Conservation (phyloP, 2,113 vertebrate species). For the Leucosticte australis region DNA sequence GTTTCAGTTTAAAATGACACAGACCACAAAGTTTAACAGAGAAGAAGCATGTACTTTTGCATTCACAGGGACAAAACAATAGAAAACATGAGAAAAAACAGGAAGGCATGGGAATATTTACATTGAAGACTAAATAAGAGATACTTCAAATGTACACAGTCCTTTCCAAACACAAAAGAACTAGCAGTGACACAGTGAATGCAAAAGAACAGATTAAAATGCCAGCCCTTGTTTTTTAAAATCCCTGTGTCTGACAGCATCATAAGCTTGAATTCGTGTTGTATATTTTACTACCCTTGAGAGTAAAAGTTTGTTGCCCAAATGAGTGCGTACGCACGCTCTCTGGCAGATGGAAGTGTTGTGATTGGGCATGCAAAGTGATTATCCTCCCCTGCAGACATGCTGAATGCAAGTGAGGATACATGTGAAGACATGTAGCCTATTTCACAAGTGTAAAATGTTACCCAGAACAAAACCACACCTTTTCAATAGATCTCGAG, state of each 20-base stretch:
- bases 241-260: neutral
- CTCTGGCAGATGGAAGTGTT: neutral
- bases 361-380: neutral
- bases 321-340: accelerated
- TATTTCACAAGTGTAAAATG: neutral
- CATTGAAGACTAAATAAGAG: neutral
- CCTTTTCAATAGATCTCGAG: neutral
- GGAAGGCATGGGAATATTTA: neutral
- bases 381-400: neutral
- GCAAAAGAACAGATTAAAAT: neutral
- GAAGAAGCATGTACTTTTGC: neutral
- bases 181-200: neutral
- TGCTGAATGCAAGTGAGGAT: neutral
- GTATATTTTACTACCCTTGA: neutral
- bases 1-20: neutral
- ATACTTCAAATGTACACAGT: neutral
- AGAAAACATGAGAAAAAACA: neutral
- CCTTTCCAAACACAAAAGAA: neutral
- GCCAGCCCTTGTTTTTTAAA: neutral
- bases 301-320: neutral
- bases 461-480: neutral
- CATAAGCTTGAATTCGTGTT: neutral
- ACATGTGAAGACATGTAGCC: neutral
- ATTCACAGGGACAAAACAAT: neutral
- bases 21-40: neutral